Evolutionary conservation across 2,113 vertebrate species (phyloP).

Genomic region (Odocoileus virginianus): DNA sequence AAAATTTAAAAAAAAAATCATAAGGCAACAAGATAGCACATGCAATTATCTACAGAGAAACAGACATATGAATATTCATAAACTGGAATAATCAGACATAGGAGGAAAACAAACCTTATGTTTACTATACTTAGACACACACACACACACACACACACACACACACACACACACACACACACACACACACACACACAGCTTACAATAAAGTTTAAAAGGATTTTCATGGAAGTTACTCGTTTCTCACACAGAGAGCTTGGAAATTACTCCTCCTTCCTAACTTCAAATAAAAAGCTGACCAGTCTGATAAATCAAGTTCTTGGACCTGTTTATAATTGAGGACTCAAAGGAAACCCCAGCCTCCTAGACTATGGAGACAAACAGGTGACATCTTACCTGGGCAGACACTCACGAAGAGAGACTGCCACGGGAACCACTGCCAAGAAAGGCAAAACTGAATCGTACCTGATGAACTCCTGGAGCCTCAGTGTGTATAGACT

Average conservation of each 20-base stretch:
- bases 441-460: background rate
- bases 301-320: background rate
- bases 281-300: background rate
- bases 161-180: background rate
- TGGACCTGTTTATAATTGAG: background rate
- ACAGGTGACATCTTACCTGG: background rate
- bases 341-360: background rate
- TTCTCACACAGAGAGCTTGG: background rate
- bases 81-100: background rate
- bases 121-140: background rate
- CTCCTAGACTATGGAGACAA: background rate
- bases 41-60: background rate
- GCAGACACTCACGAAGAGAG: background rate
- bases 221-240: background rate
- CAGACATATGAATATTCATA: background rate
- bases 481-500: background rate
- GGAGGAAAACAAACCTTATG: background rate
- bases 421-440: background rate
- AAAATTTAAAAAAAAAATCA: background rate
- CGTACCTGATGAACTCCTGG: background rate
- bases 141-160: too few relatives aligned
- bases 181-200: background rate
- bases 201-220: background rate
- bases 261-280: background rate
- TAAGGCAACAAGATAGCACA: background rate